phyloP scores from a whole-genome alignment of 1,140 invertebrate genomes.

The Patella vulgata region DNA sequence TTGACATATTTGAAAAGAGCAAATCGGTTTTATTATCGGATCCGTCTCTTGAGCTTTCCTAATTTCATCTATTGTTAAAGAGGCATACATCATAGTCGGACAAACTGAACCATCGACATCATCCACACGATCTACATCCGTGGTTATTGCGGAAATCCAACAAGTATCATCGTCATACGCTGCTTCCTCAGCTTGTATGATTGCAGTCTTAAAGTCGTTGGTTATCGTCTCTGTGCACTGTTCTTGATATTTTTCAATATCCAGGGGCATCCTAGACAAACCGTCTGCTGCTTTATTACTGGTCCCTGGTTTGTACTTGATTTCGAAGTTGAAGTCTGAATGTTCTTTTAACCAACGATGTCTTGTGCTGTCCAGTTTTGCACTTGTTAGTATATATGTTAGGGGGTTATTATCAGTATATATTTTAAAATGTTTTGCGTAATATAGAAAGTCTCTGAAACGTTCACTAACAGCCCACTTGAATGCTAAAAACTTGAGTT shows the following conservation, averaged over 20 bases:
- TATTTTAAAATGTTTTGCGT: constrained; percentile 11
- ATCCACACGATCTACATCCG: no score
- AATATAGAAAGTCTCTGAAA: constrained; percentile 21
- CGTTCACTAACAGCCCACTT: constrained; percentile 28
- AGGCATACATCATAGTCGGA: no score
- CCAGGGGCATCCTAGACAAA: constrained; percentile 6
- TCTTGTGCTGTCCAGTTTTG: constrained; percentile 10
- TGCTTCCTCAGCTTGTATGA: no score
- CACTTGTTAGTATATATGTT: constrained; percentile 17
- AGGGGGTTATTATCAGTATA: constrained; percentile 24
- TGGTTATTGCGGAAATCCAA: no score
- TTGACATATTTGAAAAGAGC: no score
- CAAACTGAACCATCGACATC: no score
- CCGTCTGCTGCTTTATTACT: constrained; percentile 23
- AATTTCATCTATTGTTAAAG: no score
- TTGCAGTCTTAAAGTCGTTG: no score
- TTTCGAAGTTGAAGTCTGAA: constrained; percentile 23
- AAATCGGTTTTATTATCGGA: no score
- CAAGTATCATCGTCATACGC: no score
- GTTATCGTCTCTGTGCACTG: neutral
- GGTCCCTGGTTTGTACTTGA: constrained; percentile 11
- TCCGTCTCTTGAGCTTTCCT: no score
- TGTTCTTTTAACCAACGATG: constrained; percentile 17
- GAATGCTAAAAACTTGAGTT: constrained; percentile 32
- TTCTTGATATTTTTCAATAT: constrained; percentile 1